Evolutionary conservation across 2,797 vertebrate genomes (phyloP).

Genomic region (Lagodon rhomboides): DNA sequence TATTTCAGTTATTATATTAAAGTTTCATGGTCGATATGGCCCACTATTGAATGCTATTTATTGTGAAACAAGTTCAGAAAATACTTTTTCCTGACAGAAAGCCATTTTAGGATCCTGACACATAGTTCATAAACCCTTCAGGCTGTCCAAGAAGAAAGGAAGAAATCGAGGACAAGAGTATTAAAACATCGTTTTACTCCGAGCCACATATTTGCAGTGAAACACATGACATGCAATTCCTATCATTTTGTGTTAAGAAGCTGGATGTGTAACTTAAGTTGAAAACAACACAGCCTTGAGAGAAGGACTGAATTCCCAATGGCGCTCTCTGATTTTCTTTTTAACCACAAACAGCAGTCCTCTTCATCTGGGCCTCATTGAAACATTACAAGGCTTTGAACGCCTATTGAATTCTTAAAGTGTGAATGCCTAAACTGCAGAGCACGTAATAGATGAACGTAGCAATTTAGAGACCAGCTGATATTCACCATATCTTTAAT

Average conservation of each 20-base stretch:
- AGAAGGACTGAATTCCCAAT: background rate
- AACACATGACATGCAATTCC: background rate
- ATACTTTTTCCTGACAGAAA: background rate
- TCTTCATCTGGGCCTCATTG: background rate
- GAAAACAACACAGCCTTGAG: background rate
- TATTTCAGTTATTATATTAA: background rate
- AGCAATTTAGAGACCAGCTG: background rate
- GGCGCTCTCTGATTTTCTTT: background rate
- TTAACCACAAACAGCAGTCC: background rate
- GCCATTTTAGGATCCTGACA: background rate
- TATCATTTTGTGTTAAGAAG: background rate
- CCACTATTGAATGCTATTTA: background rate
- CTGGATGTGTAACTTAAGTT: background rate
- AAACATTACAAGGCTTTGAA: background rate
- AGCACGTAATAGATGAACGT: background rate
- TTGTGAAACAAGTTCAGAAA: background rate
- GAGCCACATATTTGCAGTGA: background rate
- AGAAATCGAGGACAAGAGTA: background rate
- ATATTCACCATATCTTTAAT: background rate
- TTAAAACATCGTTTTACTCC: background rate
- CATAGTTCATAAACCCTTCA: background rate
- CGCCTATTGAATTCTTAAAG: background rate
- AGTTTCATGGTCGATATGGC: background rate
- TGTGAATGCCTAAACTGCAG: background rate
- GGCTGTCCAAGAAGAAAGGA: background rate